A percentile compares a stretch with the other conserved stretches of the same genome.
Evolutionary conservation across 1,140 invertebrate species (phyloP).

Genomic region (Helicoverpa armigera): DNA sequence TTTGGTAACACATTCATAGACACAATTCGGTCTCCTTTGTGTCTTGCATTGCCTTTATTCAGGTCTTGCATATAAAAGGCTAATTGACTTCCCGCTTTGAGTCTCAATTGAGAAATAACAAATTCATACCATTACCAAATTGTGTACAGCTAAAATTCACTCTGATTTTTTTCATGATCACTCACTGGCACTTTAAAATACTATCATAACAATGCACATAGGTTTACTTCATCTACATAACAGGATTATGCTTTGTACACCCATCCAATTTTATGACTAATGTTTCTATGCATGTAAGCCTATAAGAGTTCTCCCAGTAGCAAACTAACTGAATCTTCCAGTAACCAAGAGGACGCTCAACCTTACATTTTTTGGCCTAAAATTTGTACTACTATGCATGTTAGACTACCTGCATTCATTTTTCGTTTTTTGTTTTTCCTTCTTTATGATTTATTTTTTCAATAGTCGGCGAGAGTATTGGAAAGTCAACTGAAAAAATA

Average conservation of each 20-base stretch:
- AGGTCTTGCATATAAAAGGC: background rate
- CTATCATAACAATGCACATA: background rate
- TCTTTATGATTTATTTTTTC: conserved; percentile 80
- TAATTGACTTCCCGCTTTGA: too few species aligned
- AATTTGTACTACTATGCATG: conserved; percentile 58
- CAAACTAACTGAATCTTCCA: conserved; percentile 62
- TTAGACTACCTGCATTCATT: conserved; percentile 71
- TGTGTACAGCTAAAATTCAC: background rate
- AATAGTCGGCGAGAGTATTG: conserved; percentile 87
- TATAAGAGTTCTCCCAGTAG: background rate
- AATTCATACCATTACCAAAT: background rate
- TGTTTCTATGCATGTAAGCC: background rate
- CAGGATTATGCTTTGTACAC: conserved; percentile 4
- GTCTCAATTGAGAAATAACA: background rate
- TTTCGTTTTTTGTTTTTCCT: conserved; percentile 67
- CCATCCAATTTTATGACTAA: background rate
- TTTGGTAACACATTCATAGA: too few species aligned
- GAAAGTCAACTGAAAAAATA: conserved; percentile 90
- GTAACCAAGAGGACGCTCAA: conserved; percentile 71
- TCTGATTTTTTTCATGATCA: background rate
- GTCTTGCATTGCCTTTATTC: background rate
- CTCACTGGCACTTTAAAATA: background rate
- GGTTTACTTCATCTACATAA: background rate
- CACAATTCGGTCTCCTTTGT: too few species aligned
- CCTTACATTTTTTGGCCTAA: conserved; percentile 60